A percentile compares a stretch with the other conserved stretches of the same genome.
phyloP scores from a whole-genome alignment of 53 echinoderm and acorn worm species.

The Arbacia lixula region DNA sequence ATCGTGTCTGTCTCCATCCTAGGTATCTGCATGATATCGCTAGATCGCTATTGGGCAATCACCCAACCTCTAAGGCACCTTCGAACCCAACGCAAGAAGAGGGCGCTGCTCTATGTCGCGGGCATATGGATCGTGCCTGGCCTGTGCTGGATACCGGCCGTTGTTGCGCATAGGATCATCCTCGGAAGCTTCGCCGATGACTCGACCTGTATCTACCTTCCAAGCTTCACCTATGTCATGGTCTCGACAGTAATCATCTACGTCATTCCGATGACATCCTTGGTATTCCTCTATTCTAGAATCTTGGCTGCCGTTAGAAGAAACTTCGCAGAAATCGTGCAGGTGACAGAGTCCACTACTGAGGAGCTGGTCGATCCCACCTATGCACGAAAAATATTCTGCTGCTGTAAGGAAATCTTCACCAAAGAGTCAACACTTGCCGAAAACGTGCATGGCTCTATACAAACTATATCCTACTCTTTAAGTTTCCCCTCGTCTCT shows the following conservation, averaged over 20 bases:
- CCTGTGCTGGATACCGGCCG: slow-evolving; percentile 71
- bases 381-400: not conserved
- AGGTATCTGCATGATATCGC: slow-evolving; percentile 71
- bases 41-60: slow-evolving; percentile 77
- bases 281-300: slow-evolving; percentile 64
- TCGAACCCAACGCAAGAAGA: slow-evolving; percentile 40
- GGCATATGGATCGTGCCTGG: slow-evolving; percentile 57
- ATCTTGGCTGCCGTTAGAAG: slow-evolving; percentile 38
- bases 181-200: slow-evolving; percentile 34
- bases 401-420: not conserved
- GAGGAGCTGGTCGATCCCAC: not conserved
- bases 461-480: not conserved
- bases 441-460: not conserved
- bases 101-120: slow-evolving; percentile 37
- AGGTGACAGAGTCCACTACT: not conserved
- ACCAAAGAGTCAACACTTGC: not conserved
- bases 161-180: slow-evolving; percentile 32
- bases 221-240: slow-evolving; percentile 64
- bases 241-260: slow-evolving; percentile 65
- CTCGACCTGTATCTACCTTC: slow-evolving; percentile 62
- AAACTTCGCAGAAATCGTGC: not conserved
- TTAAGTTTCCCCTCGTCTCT: not conserved
- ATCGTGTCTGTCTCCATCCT: slow-evolving; percentile 79
- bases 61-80: slow-evolving; percentile 67
- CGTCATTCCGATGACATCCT: slow-evolving; percentile 56